Evolutionary conservation across 2,797 vertebrate species (phyloP).

Genomic region (Labeo calbasu): DNA sequence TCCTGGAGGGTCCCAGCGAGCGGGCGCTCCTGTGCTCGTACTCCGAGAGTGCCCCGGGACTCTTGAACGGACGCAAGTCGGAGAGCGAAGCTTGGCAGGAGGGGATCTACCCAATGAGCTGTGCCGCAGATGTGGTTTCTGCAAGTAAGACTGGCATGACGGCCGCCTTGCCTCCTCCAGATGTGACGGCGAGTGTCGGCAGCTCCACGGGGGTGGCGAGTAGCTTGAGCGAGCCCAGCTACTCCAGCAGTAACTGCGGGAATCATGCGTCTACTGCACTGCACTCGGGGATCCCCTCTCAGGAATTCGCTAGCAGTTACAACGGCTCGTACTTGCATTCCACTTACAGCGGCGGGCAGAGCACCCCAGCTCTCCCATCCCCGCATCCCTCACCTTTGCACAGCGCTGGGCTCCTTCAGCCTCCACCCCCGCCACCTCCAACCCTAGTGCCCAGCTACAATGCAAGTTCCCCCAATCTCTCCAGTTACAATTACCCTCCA

Average conservation of each 20-base stretch:
- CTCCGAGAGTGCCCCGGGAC: slow-evolving; percentile 86
- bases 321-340: slow-evolving; percentile 97
- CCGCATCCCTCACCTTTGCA: slow-evolving; percentile 96
- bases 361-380: slow-evolving; percentile 91
- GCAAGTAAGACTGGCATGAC: slow-evolving; percentile 95
- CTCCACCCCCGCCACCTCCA: slow-evolving; percentile 83
- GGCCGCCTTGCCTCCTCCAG: slow-evolving; percentile 90
- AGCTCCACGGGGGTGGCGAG: slow-evolving; percentile 93
- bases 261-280: slow-evolving; percentile 92
- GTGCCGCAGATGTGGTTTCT: slow-evolving; percentile 92
- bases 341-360: slow-evolving; percentile 91
- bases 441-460: slow-evolving; percentile 94
- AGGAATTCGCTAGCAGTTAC: slow-evolving; percentile 96
- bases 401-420: slow-evolving; percentile 93
- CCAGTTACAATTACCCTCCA: slow-evolving; percentile 93
- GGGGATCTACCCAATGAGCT: slow-evolving; percentile 96
- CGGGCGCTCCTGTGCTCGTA: slow-evolving; percentile 93
- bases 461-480: slow-evolving; percentile 91
- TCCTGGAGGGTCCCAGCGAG: slow-evolving; percentile 93
- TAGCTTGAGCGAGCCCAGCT: slow-evolving; percentile 94
- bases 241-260: slow-evolving; percentile 95
- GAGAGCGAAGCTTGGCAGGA: slow-evolving; percentile 98
- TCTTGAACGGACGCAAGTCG: slow-evolving; percentile 94
- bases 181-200: slow-evolving; percentile 92
- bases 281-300: slow-evolving; percentile 94